A percentile compares a stretch with the other conserved stretches of the same genome.
These are phyloP conservation scores for Pycnonotus jocosus DNA, from an alignment of 2,113 vertebrate genomes.

Conservation along the genomic window DNA sequence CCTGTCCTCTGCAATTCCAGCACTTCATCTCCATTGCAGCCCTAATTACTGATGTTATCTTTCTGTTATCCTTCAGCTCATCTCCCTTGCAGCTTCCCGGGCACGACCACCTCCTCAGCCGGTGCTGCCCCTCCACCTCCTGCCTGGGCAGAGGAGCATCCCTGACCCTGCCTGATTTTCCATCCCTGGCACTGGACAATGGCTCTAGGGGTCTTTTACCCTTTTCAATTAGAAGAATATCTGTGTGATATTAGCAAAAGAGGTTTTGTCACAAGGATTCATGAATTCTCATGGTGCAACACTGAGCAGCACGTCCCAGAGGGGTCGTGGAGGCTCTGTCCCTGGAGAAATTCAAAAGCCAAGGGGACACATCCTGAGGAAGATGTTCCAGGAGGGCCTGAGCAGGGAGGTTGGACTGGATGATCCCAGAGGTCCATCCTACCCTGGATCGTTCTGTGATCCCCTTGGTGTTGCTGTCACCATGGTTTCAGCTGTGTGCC, in stretches of 20 bases:
- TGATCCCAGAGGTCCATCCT: neutral
- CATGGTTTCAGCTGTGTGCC: neutral
- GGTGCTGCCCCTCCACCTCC: neutral
- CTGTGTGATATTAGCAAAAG: neutral
- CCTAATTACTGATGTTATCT: neutral
- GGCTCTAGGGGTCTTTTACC: neutral
- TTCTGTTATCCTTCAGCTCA: neutral
- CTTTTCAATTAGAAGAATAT: neutral
- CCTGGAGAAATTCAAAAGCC: neutral
- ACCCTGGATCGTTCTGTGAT: neutral
- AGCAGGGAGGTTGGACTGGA: neutral
- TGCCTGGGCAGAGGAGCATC: neutral
- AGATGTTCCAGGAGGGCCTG: neutral
- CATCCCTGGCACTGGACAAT: neutral
- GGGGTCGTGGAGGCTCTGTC: neutral
- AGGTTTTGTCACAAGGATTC: neutral
- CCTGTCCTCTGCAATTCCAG: neutral
- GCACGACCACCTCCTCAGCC: neutral
- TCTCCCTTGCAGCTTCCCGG: neutral
- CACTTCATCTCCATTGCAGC: neutral
- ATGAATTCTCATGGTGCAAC: accelerated
- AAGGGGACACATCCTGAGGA: neutral
- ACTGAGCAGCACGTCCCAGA: neutral
- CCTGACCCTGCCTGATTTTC: neutral
- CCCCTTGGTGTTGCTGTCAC: accelerated